phyloP scores from a whole-genome alignment of 2,888 invertebrate genomes.

The Dione vanillae region DNA sequence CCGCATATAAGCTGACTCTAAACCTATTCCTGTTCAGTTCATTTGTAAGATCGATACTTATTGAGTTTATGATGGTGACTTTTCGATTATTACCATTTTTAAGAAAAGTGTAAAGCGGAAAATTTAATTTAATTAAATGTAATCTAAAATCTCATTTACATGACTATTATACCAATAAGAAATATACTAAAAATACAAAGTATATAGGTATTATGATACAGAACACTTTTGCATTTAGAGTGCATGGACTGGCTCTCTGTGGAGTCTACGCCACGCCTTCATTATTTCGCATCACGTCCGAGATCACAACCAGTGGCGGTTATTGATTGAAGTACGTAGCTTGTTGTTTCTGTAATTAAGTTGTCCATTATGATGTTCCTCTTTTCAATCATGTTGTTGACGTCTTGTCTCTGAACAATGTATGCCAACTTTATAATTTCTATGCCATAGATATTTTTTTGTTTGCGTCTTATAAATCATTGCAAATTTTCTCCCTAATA shows the following conservation, averaged over 20 bases:
- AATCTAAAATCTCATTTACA: no score
- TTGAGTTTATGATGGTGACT: no score
- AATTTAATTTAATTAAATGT: no score
- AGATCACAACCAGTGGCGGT: conserved; percentile 51
- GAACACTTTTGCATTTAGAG: conserved; percentile 33
- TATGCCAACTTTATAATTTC: neutral
- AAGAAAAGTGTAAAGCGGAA: no score
- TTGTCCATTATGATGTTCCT: conserved; percentile 27
- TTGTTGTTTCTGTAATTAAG: conserved; percentile 46
- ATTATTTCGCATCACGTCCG: conserved; percentile 66
- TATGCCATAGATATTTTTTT: neutral
- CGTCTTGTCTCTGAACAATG: neutral
- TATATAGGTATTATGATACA: neutral
- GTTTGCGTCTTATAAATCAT: no score
- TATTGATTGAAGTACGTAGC: conserved; percentile 59
- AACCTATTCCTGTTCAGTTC: no score
- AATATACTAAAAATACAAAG: neutral
- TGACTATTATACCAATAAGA: neutral
- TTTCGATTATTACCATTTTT: no score
- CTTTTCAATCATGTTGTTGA: conserved; percentile 12
- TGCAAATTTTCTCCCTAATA: no score
- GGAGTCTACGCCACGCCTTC: conserved; percentile 49
- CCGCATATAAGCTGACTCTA: no score
- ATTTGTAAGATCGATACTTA: no score
- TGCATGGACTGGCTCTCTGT: conserved; percentile 3